These are phyloP conservation scores for Brachypterus glaber DNA, from an alignment of 2,888 invertebrate genomes.

Conservation along the genomic window DNA sequence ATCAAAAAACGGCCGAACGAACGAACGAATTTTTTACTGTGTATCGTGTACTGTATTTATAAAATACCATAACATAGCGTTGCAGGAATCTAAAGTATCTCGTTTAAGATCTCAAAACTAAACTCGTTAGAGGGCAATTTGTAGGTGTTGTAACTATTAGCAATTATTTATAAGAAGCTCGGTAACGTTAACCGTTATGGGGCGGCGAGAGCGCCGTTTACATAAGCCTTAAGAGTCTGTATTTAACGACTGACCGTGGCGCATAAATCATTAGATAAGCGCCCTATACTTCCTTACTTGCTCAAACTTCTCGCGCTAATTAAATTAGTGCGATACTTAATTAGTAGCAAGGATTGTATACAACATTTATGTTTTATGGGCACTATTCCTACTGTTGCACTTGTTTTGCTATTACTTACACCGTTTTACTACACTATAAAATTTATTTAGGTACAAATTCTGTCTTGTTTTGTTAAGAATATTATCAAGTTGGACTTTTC, in stretches of 20 bases:
- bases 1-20: too few relatives aligned
- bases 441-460: too few relatives aligned
- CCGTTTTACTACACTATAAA: too few relatives aligned
- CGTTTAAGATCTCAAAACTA: constrained; percentile 24
- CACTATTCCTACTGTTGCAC: too few relatives aligned
- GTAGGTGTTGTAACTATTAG: constrained; percentile 25
- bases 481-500: too few relatives aligned
- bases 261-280: constrained; percentile 34
- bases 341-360: constrained; percentile 28
- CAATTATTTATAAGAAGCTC: constrained; percentile 31
- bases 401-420: too few relatives aligned
- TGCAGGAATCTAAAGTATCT: too few relatives aligned
- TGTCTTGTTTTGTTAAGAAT: too few relatives aligned
- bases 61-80: too few relatives aligned
- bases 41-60: too few relatives aligned
- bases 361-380: constrained; percentile 21
- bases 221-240: constrained; percentile 30
- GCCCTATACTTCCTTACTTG: constrained; percentile 25
- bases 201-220: constrained; percentile 28
- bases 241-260: constrained; percentile 32
- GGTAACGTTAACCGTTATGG: too few relatives aligned
- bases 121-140: constrained; percentile 29
- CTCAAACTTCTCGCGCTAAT: constrained; percentile 32
- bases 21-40: too few relatives aligned
- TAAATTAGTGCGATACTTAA: constrained; percentile 35